Conservation (phyloP, 92 coral and sea anemone genomes). For the Porites cylindrica region DNA sequence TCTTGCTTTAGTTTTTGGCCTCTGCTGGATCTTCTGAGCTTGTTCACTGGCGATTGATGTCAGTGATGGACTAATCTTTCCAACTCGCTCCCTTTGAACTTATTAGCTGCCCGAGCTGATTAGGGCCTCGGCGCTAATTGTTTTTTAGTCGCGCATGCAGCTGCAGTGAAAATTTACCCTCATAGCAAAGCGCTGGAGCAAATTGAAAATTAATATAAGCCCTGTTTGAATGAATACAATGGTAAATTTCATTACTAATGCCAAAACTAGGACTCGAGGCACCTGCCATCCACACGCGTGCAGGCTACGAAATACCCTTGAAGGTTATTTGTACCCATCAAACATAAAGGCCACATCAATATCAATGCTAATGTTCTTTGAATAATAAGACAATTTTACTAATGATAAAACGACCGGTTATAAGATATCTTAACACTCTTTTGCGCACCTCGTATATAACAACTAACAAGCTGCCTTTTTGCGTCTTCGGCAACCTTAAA, state of each 20-base stretch:
- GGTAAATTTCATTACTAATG: slow-evolving; percentile 90
- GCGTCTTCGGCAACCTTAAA: slow-evolving; percentile 48
- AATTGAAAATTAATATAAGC: slow-evolving; percentile 83
- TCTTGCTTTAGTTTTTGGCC: neutral
- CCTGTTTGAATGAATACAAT: slow-evolving; percentile 94
- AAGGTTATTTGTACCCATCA: slow-evolving; percentile 72
- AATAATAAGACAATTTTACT: slow-evolving; percentile 74
- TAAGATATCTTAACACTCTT: slow-evolving; percentile 74
- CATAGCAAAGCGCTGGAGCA: slow-evolving; percentile 76
- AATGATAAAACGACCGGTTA: slow-evolving; percentile 84
- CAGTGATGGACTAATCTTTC: slow-evolving; percentile 27
- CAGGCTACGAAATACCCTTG: slow-evolving; percentile 63
- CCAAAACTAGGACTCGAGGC: slow-evolving; percentile 63
- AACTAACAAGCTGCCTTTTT: slow-evolving; percentile 57
- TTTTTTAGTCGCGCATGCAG: slow-evolving; percentile 76
- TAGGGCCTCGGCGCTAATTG: slow-evolving; percentile 89
- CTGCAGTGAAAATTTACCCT: slow-evolving; percentile 74
- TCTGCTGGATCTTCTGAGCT: neutral
- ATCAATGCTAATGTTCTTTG: slow-evolving; percentile 77
- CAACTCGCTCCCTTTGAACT: slow-evolving; percentile 72
- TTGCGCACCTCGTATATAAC: slow-evolving; percentile 65
- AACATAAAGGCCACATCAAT: slow-evolving; percentile 68
- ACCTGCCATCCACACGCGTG: slow-evolving; percentile 76
- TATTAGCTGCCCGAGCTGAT: slow-evolving; percentile 92
- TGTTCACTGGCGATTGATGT: neutral